Conservation (phyloP, 2,888 invertebrate genomes). For the Vesta saturnalis region DNA sequence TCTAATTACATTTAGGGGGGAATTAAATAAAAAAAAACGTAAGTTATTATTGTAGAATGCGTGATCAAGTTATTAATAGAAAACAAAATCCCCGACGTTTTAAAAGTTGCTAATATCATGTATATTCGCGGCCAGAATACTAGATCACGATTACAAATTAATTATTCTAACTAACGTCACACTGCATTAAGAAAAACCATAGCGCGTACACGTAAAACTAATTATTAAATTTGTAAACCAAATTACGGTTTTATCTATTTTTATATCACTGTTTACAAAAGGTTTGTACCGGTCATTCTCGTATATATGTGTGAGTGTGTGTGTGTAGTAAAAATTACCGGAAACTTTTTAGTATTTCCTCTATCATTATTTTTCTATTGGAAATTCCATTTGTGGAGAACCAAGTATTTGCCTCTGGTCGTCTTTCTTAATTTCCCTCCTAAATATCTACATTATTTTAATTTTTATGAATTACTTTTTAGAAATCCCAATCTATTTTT, state of each 20-base stretch:
- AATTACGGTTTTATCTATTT: not conserved
- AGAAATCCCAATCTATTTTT: constrained; percentile 6
- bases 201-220: too few relatives aligned
- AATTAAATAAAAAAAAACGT: not conserved
- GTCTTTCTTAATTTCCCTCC: not conserved
- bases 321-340: constrained; percentile 6
- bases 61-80: not conserved
- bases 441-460: not conserved
- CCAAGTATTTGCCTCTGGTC: not conserved
- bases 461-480: constrained; percentile 7
- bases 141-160: not conserved
- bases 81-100: not conserved
- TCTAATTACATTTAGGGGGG: not conserved
- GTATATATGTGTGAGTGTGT: too few relatives aligned
- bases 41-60: not conserved
- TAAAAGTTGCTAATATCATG: not conserved
- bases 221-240: not conserved
- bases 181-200: not conserved
- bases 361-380: not conserved
- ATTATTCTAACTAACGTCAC: not conserved
- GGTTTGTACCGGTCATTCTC: not conserved
- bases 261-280: not conserved
- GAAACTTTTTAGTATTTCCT: constrained; percentile 2
- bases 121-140: not conserved
- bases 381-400: constrained; percentile 2